Evolutionary conservation across 2,113 vertebrate species (phyloP).

Genomic region (Excalfactoria chinensis): DNA sequence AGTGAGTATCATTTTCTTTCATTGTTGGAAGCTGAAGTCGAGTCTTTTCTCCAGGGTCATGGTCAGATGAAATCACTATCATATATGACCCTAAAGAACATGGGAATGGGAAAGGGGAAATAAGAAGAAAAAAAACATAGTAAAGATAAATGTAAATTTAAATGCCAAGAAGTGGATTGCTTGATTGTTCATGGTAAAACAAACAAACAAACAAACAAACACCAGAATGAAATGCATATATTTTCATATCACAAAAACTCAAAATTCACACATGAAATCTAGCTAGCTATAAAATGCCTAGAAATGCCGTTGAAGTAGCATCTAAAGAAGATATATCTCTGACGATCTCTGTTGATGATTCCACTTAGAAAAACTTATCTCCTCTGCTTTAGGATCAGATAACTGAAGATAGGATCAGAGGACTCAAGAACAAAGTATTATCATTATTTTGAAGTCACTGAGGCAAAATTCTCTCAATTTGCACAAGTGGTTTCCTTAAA

Average conservation of each 20-base stretch:
- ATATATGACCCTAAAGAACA: slow-evolving; percentile 91
- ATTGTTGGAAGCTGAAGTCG: slow-evolving; percentile 94
- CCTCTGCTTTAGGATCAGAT: not conserved
- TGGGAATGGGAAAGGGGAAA: not conserved
- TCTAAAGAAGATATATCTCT: not conserved
- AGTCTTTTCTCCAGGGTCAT: slow-evolving; percentile 91
- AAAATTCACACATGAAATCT: not conserved
- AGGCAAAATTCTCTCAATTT: not conserved
- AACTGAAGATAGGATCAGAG: not conserved
- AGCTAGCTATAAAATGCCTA: not conserved
- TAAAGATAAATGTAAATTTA: not conserved
- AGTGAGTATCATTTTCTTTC: slow-evolving; percentile 99
- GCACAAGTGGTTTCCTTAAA: not conserved
- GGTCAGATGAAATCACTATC: slow-evolving; percentile 93
- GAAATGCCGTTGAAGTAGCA: not conserved
- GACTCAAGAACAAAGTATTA: not conserved
- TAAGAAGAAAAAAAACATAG: not conserved
- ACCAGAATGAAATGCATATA: not conserved
- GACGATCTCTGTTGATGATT: not conserved
- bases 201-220: not conserved
- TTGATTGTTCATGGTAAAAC: not conserved
- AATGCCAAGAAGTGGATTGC: not conserved
- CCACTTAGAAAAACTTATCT: not conserved
- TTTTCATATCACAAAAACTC: not conserved
- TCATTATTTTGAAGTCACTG: not conserved